These are phyloP conservation scores for Kuschelorhynchus macadamiae DNA, from an alignment of 2,888 invertebrate genomes.

Conservation along the genomic window DNA sequence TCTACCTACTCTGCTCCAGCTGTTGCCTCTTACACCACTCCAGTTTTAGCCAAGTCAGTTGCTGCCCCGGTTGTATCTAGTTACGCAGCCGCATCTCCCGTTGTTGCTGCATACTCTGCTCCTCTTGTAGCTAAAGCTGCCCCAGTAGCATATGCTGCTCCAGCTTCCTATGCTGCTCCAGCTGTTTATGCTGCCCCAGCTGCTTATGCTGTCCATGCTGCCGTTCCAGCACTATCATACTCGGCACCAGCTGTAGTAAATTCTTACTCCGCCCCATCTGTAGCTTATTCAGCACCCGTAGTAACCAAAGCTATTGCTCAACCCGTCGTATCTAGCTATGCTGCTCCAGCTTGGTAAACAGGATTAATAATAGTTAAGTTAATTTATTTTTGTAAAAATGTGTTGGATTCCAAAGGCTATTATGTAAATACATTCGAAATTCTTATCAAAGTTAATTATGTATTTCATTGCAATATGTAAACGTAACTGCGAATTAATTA, in stretches of 20 bases:
- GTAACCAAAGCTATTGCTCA: slow-evolving; percentile 28
- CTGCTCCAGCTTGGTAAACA: slow-evolving; percentile 37
- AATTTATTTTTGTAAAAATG: slow-evolving; percentile 30
- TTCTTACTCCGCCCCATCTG: slow-evolving; percentile 21
- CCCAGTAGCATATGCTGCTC: slow-evolving; percentile 15
- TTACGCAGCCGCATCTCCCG: slow-evolving; percentile 27
- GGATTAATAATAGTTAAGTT: slow-evolving; percentile 7
- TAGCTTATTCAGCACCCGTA: slow-evolving; percentile 49
- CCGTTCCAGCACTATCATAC: slow-evolving; percentile 15
- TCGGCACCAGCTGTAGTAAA: not conserved
- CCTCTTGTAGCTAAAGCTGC: slow-evolving; percentile 23
- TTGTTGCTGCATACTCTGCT: slow-evolving; percentile 22
- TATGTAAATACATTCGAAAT: slow-evolving; percentile 17
- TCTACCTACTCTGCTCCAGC: slow-evolving; percentile 50
- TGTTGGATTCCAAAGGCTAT: slow-evolving; percentile 4
- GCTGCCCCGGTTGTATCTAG: not conserved
- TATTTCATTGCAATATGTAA: not conserved
- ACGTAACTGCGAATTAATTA: not conserved
- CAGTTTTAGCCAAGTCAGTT: slow-evolving; percentile 16
- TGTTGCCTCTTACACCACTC: slow-evolving; percentile 52
- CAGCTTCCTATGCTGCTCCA: slow-evolving; percentile 7
- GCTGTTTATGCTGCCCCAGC: slow-evolving; percentile 14
- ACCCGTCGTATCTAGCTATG: slow-evolving; percentile 17
- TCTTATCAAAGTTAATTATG: not conserved
- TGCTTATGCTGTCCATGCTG: slow-evolving; percentile 10